Evolutionary conservation across 2,888 invertebrate species (phyloP), one percentile per base, ranked within the genome.

Genomic region (Cactoblastis cactorum): DNA sequence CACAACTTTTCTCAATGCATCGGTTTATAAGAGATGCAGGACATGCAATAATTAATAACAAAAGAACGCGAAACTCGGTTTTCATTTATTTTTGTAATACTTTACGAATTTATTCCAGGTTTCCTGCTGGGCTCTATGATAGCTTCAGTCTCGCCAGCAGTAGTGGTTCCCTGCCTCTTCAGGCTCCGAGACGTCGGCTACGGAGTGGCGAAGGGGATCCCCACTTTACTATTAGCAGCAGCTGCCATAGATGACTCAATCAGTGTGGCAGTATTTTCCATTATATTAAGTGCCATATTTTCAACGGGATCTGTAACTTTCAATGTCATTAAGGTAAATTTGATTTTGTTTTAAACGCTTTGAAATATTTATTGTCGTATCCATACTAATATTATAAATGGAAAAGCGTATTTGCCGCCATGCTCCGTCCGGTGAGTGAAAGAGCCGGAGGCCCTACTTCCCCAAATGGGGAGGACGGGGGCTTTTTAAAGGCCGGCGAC

Each of bases 81-180:
- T n/a, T n/a, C n/a, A n/a, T n/a, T n/a, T n/a, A n/a, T n/a, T n/a
- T n/a, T n/a, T n/a, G n/a, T n/a, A n/a, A n/a, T n/a, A n/a, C 18
- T 1, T 11, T 18, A 2, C 15, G 1, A 6, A 11, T 18, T 11
- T 6, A 32, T 74, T 68, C 32, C 62, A 90, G 90, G 74, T 46
- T 91, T 95, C 58, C 91, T 96, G 52, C 84, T 96, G 28, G 96
- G 96, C 15, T 93, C 94, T 53, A 93, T 95, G 68, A 91, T 96
- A 58, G 95, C 96, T 0, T 97, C 97, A 1, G 97, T 97, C 0
- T 96, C 96, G 0, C 97, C 97, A 3, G 97, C 97, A 5, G 96
- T 97, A 2, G 95, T 97, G 6, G 97, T 97, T 0, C 96, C 97
- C 0, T 95, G 95, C 63, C 90, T 97, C 58, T 93, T 97, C 65